Conservation (phyloP, 2,113 vertebrate species). For the Xiphophorus maculatus region DNA sequence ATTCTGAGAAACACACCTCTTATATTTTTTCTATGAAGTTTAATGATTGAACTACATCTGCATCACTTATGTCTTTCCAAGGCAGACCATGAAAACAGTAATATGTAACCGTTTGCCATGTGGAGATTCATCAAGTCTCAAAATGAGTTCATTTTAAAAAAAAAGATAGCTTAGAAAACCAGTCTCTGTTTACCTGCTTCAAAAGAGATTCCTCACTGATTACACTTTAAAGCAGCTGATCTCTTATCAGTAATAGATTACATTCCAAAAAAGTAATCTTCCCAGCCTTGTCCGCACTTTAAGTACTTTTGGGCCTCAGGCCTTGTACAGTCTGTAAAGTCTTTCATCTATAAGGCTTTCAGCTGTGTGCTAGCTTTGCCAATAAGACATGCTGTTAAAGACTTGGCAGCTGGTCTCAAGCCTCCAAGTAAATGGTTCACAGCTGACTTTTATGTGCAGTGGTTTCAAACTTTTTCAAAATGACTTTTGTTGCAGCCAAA, state of each 20-base stretch:
- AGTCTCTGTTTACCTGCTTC: conserved; percentile 26
- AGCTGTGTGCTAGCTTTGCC: conserved; percentile 60
- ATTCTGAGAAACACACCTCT: conserved; percentile 15
- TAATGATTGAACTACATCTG: conserved; percentile 17
- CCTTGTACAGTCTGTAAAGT: conserved; percentile 52
- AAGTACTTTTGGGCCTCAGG: conserved; percentile 61
- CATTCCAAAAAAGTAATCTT: conserved; percentile 47
- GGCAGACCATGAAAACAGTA: conserved; percentile 10
- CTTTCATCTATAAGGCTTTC: conserved; percentile 70
- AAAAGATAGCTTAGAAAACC: conserved; percentile 7
- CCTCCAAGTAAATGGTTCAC: conserved; percentile 66
- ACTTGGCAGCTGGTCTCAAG: conserved; percentile 62
- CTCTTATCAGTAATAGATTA: conserved; percentile 60
- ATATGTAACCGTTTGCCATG: conserved; percentile 31
- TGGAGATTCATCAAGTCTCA: conserved; percentile 18
- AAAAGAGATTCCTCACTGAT: conserved; percentile 31
- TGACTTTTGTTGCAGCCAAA: conserved; percentile 51
- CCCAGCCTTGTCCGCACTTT: conserved; percentile 54
- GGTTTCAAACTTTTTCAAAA: conserved; percentile 53
- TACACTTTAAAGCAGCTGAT: conserved; percentile 38
- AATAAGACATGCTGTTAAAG: conserved; percentile 71
- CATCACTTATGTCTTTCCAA: conserved; percentile 14
- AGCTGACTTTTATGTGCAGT: conserved; percentile 61
- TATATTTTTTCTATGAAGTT: conserved; percentile 21
- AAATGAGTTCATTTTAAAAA: conserved; percentile 5